These are phyloP conservation scores for Hyperoplus immaculatus DNA, from an alignment of 2,797 vertebrate genomes.

Conservation along the genomic window DNA sequence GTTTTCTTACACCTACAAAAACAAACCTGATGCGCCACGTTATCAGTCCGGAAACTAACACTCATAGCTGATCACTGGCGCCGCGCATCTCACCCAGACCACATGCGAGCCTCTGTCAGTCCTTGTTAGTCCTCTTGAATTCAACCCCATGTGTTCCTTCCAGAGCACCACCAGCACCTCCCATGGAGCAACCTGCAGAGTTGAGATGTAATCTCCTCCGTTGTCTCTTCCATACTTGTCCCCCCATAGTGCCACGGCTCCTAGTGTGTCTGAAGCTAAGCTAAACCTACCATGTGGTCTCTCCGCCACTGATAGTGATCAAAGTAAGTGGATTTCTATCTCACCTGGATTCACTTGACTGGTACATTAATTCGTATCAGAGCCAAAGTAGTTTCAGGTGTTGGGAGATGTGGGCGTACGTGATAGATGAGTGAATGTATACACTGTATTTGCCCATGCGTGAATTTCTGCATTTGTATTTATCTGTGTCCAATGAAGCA, in stretches of 20 bases:
- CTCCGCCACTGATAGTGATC: slow-evolving; percentile 73
- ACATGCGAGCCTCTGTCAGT: slow-evolving; percentile 60
- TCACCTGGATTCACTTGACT: slow-evolving; percentile 76
- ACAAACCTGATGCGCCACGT: slow-evolving; percentile 15
- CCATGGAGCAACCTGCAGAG: slow-evolving; percentile 49
- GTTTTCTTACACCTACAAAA: slow-evolving; percentile 8
- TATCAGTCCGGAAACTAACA: slow-evolving; percentile 3
- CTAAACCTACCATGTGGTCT: slow-evolving; percentile 63
- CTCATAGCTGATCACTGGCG: slow-evolving; percentile 43
- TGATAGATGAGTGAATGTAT: slow-evolving; percentile 41
- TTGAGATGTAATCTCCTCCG: slow-evolving; percentile 74
- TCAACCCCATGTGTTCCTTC: slow-evolving; percentile 53
- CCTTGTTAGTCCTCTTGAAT: slow-evolving; percentile 52
- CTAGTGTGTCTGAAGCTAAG: slow-evolving; percentile 61
- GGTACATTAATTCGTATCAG: slow-evolving; percentile 74
- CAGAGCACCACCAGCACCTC: slow-evolving; percentile 53
- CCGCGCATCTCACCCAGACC: slow-evolving; percentile 48
- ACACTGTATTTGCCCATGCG: neutral
- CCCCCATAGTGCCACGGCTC: slow-evolving; percentile 56
- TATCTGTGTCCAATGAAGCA: slow-evolving; percentile 16
- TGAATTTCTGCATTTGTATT: neutral
- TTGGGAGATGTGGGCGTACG: slow-evolving; percentile 19
- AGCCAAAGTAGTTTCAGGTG: slow-evolving; percentile 44
- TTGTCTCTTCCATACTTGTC: slow-evolving; percentile 55
- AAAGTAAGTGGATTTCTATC: slow-evolving; percentile 78